Conservation (phyloP, 2,797 vertebrate species). For the Argentina silus region DNA sequence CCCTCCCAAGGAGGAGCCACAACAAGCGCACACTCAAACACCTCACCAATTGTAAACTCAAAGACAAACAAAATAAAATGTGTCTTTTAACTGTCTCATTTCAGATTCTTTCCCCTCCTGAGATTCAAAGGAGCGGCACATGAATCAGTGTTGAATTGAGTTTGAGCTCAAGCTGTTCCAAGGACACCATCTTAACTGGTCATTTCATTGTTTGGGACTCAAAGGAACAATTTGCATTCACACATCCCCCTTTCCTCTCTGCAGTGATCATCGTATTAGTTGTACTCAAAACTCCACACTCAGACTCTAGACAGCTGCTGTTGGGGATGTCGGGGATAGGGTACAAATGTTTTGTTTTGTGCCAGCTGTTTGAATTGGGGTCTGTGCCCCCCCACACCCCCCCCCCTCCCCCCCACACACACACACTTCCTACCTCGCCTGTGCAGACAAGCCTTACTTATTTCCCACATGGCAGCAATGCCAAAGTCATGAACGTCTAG, state of each 20-base stretch:
- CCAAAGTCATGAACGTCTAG: neutral
- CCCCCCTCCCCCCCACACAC: neutral
- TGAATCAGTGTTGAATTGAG: neutral
- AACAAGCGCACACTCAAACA: too few species aligned
- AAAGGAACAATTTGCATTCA: constrained; percentile 5
- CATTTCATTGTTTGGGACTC: neutral
- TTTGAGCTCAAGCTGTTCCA: constrained; percentile 12
- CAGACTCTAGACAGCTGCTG: neutral
- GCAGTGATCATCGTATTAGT: neutral
- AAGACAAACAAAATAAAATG: neutral
- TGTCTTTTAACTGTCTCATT: neutral
- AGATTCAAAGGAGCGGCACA: constrained; percentile 3
- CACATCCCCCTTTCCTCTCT: neutral
- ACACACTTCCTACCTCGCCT: neutral
- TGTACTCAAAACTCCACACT: neutral
- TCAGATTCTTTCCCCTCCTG: neutral
- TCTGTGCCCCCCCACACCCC: neutral
- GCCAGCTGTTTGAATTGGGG: neutral
- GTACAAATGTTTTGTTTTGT: neutral
- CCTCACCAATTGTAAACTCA: neutral
- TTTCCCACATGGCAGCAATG: neutral
- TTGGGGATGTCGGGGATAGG: neutral
- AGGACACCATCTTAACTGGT: neutral
- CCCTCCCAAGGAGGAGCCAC: neutral
- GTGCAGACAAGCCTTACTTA: constrained; percentile 1